phyloP scores from a whole-genome alignment of 2,888 invertebrate genomes.

The Bhutanitis thaidina region DNA sequence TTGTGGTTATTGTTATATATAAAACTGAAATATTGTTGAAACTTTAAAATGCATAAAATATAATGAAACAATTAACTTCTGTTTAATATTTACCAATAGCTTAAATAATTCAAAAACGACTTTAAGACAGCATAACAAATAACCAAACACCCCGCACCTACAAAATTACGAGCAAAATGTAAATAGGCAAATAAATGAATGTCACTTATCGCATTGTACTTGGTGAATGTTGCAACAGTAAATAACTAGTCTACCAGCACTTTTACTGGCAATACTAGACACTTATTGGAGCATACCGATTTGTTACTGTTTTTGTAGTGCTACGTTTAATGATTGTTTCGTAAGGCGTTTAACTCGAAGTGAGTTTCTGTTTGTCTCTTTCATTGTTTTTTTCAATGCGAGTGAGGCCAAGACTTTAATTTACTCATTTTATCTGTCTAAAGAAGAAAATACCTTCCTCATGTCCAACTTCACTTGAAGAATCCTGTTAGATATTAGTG shows the following conservation, averaged over 20 bases:
- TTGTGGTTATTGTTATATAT: too few species aligned
- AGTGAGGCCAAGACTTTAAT: too few species aligned
- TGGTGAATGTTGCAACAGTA: constrained; percentile 39
- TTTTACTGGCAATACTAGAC: constrained; percentile 37
- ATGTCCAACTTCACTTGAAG: too few species aligned
- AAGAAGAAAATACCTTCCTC: too few species aligned
- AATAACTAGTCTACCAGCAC: constrained; percentile 31
- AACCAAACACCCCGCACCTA: constrained; percentile 13
- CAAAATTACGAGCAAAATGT: constrained; percentile 32
- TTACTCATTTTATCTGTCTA: too few species aligned
- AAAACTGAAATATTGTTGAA: too few species aligned
- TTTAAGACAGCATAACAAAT: constrained; percentile 20
- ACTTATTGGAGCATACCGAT: constrained; percentile 35
- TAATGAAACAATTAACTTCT: too few species aligned
- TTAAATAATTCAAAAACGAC: too few species aligned
- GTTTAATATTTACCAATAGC: too few species aligned
- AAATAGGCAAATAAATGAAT: constrained; percentile 41
- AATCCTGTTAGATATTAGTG: too few species aligned
- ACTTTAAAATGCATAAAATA: too few species aligned
- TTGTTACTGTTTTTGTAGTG: constrained; percentile 15
- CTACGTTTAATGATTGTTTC: constrained; percentile 13
- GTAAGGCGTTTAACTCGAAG: constrained; percentile 1
- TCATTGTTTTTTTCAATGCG: not conserved
- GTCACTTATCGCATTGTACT: constrained; percentile 42
- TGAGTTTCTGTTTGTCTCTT: constrained; percentile 5